phyloP scores from a whole-genome alignment of 2,888 invertebrate species.

The Xanthorhoe spadicearia region DNA sequence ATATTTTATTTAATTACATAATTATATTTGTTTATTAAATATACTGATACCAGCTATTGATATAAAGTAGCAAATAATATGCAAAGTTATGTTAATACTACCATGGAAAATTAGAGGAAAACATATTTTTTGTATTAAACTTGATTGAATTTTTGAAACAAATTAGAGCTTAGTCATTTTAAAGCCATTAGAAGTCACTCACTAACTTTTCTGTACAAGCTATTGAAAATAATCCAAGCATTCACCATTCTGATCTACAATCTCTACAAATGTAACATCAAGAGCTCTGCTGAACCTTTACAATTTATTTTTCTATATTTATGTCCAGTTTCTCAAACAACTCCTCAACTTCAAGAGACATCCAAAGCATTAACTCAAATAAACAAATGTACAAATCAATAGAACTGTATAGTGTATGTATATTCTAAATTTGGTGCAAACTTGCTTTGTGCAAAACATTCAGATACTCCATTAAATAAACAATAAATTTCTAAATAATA shows the following conservation, averaged over 20 bases:
- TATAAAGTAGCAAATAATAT: too few species aligned
- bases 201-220: slow-evolving; percentile 17
- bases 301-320: slow-evolving; percentile 19
- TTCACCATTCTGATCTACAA: slow-evolving; percentile 21
- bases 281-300: slow-evolving; percentile 29
- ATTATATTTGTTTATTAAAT: too few species aligned
- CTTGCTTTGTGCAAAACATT: slow-evolving; percentile 11
- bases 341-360: slow-evolving; percentile 25
- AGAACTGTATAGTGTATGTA: neutral
- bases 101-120: slow-evolving; percentile 7
- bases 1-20: too few species aligned
- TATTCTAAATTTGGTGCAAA: slow-evolving; percentile 4
- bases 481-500: slow-evolving; percentile 2
- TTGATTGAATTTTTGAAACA: neutral
- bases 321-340: slow-evolving; percentile 25
- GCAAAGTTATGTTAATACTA: slow-evolving; percentile 9
- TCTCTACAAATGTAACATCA: slow-evolving; percentile 30
- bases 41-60: too few species aligned
- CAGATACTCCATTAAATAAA: neutral
- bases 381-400: slow-evolving; percentile 4
- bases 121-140: slow-evolving; percentile 7
- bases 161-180: neutral
- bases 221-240: slow-evolving; percentile 28
- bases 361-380: slow-evolving; percentile 5
- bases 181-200: slow-evolving; percentile 11